Conservation (phyloP, 2,113 vertebrate species). For the Mirza zaza region DNA sequence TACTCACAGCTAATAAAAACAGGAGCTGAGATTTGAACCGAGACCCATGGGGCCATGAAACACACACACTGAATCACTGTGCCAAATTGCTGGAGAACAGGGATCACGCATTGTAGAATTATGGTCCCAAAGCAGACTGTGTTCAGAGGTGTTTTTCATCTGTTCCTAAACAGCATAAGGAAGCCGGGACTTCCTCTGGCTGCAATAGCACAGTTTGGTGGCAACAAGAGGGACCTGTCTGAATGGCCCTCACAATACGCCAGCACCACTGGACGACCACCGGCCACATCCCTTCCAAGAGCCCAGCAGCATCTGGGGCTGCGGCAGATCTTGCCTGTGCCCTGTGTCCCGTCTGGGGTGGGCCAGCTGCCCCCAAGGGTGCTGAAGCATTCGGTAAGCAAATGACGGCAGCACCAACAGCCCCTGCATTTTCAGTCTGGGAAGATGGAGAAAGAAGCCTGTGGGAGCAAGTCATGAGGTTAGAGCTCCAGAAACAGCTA, state of each 20-base stretch:
- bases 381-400: background rate
- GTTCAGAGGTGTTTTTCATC: background rate
- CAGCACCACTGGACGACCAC: too few species aligned
- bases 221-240: background rate
- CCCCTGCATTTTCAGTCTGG: background rate
- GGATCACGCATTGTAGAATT: background rate
- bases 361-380: background rate
- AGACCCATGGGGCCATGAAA: background rate
- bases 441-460: background rate
- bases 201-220: background rate
- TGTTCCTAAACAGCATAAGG: background rate
- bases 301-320: background rate
- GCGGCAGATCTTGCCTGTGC: too few species aligned
- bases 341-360: accelerated
- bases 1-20: background rate
- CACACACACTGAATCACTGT: background rate
- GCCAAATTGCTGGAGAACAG: background rate
- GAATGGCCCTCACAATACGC: accelerated
- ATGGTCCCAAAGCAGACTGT: background rate
- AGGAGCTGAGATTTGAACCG: background rate
- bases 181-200: background rate
- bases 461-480: background rate
- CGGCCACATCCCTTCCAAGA: accelerated
- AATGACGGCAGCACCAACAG: background rate
- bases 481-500: background rate